phyloP scores from a whole-genome alignment of 1,140 invertebrate genomes.

The Caerostris darwini region DNA sequence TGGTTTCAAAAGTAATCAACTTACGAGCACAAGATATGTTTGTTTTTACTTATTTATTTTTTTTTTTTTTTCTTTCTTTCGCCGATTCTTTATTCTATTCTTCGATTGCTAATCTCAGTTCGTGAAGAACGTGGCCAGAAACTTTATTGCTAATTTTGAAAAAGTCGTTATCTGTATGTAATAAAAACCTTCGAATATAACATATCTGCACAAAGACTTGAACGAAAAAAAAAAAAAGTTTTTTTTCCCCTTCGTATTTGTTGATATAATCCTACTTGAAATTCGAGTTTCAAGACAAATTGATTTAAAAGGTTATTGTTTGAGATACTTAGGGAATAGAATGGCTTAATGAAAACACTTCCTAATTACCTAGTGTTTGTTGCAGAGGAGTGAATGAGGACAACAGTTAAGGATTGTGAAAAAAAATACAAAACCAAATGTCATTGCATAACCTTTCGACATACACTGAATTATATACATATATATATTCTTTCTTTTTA shows the following conservation, averaged over 20 bases:
- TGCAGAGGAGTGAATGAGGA: not conserved
- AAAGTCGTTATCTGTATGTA: constrained; percentile 15
- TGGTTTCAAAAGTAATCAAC: constrained; percentile 36
- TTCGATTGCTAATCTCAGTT: constrained; percentile 19
- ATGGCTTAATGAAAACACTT: not conserved
- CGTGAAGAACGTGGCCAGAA: constrained; percentile 15
- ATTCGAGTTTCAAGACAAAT: constrained; percentile 18
- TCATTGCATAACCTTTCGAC: not conserved
- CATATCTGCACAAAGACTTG: not conserved
- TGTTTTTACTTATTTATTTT: too few relatives aligned
- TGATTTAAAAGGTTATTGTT: constrained; percentile 39
- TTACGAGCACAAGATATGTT: constrained; percentile 16
- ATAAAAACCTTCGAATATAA: constrained; percentile 12
- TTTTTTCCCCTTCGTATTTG: not conserved
- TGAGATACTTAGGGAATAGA: not conserved
- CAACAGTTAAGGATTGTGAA: not conserved
- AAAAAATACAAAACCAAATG: not conserved
- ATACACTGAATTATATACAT: not conserved
- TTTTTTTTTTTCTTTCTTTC: constrained; percentile 11
- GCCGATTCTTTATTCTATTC: constrained; percentile 10
- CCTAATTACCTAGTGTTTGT: not conserved
- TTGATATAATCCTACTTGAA: constrained; percentile 24
- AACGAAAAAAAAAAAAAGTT: not conserved
- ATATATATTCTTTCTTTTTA: too few relatives aligned
- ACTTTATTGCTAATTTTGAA: constrained; percentile 29